Percentiles rank a stretch among this genome's conserved stretches.
These are phyloP conservation scores for Montipora capricornis DNA, from an alignment of 64 coral and sea anemone genomes.

Conservation along the genomic window DNA sequence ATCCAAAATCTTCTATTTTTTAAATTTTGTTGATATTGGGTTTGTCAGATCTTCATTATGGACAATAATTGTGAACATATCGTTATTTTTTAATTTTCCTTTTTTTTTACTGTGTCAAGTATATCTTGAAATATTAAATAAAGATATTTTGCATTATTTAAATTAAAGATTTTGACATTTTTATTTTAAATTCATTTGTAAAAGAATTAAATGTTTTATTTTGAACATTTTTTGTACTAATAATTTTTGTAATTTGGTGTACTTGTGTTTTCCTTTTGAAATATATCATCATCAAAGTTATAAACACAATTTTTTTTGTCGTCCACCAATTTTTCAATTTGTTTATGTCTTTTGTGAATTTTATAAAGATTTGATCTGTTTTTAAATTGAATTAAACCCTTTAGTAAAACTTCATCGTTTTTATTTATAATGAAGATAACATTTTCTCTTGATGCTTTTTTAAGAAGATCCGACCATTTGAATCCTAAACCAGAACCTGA, in stretches of 20 bases:
- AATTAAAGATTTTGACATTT: conserved; percentile 52
- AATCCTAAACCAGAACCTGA: too few relatives aligned
- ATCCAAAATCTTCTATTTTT: conserved; percentile 12
- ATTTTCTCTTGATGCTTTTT: too few relatives aligned
- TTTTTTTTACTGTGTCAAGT: conserved; percentile 18
- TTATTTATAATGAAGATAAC: too few relatives aligned
- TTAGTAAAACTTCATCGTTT: too few relatives aligned
- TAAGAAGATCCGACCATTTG: too few relatives aligned
- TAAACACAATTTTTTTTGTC: too few relatives aligned
- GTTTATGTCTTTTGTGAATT: too few relatives aligned
- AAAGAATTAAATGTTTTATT: conserved; percentile 49
- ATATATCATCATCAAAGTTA: too few relatives aligned
- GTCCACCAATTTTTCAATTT: too few relatives aligned
- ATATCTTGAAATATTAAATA: conserved; percentile 24
- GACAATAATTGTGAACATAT: background rate
- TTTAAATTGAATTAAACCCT: too few relatives aligned
- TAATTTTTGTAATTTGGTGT: background rate
- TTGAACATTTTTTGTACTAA: background rate
- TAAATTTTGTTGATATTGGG: conserved; percentile 32
- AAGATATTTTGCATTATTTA: conserved; percentile 46
- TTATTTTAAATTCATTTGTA: conserved; percentile 56
- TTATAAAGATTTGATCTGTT: too few relatives aligned
- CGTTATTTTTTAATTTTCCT: conserved; percentile 41
- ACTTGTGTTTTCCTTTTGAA: too few relatives aligned
- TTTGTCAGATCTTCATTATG: conserved; percentile 32